phyloP scores from a whole-genome alignment of 2,888 invertebrate species.

The Megaustenia siamemsis region DNA sequence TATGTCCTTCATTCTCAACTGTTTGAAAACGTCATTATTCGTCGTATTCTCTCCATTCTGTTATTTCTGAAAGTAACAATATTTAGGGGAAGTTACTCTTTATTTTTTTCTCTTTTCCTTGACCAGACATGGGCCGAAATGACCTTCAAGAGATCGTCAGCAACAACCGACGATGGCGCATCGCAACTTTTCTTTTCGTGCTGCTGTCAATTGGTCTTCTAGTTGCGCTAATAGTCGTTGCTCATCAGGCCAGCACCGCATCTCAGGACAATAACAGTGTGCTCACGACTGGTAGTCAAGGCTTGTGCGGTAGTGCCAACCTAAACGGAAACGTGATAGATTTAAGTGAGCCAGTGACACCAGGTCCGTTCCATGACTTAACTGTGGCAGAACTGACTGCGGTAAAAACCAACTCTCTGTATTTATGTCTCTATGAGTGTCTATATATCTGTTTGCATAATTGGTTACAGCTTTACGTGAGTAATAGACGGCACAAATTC shows the following conservation, averaged over 20 bases:
- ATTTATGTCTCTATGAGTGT: neutral
- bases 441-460: neutral
- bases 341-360: neutral
- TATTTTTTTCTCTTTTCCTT: too few species aligned
- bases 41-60: too few species aligned
- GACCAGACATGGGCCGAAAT: too few species aligned
- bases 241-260: neutral
- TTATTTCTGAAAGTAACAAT: too few species aligned
- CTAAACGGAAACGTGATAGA: constrained; percentile 42
- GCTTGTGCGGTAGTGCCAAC: neutral
- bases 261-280: neutral
- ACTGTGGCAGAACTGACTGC: constrained; percentile 13
- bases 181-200: neutral
- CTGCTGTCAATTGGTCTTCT: neutral
- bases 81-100: too few species aligned
- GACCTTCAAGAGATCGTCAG: too few species aligned
- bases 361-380: constrained; percentile 42
- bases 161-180: neutral
- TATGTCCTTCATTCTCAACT: too few species aligned
- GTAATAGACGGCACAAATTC: too few species aligned
- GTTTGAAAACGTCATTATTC: too few species aligned
- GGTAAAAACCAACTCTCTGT: neutral
- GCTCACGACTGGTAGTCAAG: neutral
- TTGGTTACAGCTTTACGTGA: too few species aligned
- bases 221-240: constrained; percentile 10